These are phyloP conservation scores for Sphaeramia orbicularis DNA, from an alignment of 2,797 vertebrate genomes.

Conservation along the genomic window DNA sequence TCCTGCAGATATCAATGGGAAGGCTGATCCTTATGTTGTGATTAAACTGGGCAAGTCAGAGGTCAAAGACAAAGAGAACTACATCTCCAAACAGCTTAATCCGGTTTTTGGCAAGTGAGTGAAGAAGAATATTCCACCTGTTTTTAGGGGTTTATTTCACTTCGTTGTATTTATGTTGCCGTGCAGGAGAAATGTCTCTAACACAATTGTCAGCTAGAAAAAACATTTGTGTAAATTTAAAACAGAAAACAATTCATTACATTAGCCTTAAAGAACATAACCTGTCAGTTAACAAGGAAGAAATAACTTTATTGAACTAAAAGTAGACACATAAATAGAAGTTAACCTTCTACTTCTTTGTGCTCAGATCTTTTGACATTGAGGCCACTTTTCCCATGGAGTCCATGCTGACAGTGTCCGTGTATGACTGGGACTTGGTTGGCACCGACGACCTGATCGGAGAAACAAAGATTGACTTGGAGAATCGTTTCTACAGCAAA, in stretches of 20 bases:
- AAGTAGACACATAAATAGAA: too few relatives aligned
- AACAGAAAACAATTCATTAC: too few relatives aligned
- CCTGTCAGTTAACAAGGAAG: too few relatives aligned
- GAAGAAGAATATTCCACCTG: background rate
- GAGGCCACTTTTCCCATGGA: slow-evolving; percentile 98
- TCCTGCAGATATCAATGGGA: slow-evolving; percentile 97
- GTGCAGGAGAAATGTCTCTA: too few relatives aligned
- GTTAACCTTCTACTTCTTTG: background rate
- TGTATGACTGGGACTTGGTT: slow-evolving; percentile 98
- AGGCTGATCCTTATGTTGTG: slow-evolving; percentile 95
- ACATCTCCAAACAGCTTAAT: slow-evolving; percentile 99
- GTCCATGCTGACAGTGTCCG: slow-evolving; percentile 94
- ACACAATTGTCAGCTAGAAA: too few relatives aligned
- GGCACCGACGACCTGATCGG: slow-evolving; percentile 98
- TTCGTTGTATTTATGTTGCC: background rate
- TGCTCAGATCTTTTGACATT: slow-evolving; percentile 93
- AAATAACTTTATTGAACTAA: too few relatives aligned
- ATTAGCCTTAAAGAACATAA: too few relatives aligned
- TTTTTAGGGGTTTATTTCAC: background rate
- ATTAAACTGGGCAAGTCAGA: slow-evolving; percentile 97
- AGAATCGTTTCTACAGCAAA: slow-evolving; percentile 99
- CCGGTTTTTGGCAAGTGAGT: slow-evolving; percentile 98
- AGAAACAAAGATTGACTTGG: slow-evolving; percentile 97
- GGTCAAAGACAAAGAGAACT: slow-evolving; percentile 98
- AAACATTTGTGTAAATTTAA: background rate